Percentiles rank a stretch among this genome's conserved stretches.
These are phyloP conservation scores for Scytalopus superciliaris DNA, from an alignment of 2,113 vertebrate genomes.

Conservation along the genomic window DNA sequence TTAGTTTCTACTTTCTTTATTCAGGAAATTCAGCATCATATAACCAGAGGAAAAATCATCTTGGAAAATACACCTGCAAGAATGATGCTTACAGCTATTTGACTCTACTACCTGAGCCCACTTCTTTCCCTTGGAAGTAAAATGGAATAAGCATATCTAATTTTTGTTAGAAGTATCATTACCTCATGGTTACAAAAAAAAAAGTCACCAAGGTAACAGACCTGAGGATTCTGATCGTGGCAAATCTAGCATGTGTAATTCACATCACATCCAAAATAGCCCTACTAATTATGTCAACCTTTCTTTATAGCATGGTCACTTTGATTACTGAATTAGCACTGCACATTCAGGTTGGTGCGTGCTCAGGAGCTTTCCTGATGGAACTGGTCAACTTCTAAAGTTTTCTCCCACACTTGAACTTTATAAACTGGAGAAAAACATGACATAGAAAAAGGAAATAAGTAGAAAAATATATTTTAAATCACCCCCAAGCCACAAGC, in stretches of 20 bases:
- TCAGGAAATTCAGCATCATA: neutral
- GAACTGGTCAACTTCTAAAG: neutral
- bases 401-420: neutral
- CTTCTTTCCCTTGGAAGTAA: neutral
- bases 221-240: neutral
- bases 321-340: slow-evolving; percentile 13
- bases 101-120: neutral
- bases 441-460: neutral
- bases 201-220: neutral
- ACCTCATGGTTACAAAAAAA: neutral
- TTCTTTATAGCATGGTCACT: neutral
- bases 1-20: neutral
- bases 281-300: neutral
- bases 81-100: neutral
- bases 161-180: neutral
- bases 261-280: neutral
- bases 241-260: slow-evolving; percentile 10
- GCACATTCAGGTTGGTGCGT: neutral
- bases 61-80: neutral
- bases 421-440: neutral
- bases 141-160: neutral
- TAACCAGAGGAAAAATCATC: neutral
- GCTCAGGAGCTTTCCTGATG: neutral
- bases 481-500: neutral
- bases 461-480: neutral